Evolutionary conservation across 2,888 invertebrate genomes (phyloP).

Genomic region (Anaspis maculata): DNA sequence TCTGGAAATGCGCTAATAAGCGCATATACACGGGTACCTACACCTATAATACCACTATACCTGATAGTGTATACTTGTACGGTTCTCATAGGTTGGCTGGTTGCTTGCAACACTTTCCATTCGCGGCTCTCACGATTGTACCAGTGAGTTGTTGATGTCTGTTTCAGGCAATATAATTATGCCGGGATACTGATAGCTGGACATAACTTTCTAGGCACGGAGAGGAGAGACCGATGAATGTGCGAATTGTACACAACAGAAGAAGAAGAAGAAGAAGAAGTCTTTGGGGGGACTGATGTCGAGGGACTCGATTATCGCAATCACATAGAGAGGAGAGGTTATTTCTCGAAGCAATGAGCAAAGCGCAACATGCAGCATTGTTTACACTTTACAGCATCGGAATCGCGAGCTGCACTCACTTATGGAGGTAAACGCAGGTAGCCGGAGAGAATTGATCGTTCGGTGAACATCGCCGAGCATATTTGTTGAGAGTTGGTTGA

Average conservation of each 20-base stretch:
- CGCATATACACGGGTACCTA: conserved; percentile 4
- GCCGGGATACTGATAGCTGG: conserved; percentile 25
- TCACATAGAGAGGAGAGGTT: no score
- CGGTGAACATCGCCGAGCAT: no score
- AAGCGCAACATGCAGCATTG: no score
- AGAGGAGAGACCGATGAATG: conserved; percentile 10
- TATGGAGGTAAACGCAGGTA: no score
- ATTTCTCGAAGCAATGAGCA: no score
- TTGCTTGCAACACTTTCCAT: conserved; percentile 21
- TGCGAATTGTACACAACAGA: conserved; percentile 11
- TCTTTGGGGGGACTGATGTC: neutral
- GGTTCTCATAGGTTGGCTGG: conserved; percentile 20
- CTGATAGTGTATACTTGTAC: no score
- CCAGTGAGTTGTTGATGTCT: conserved; percentile 24
- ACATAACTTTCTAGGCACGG: conserved; percentile 27
- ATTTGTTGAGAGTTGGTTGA: conserved; percentile 8
- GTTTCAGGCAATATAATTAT: conserved; percentile 26
- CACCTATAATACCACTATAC: no score
- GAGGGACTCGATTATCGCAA: neutral
- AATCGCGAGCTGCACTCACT: no score
- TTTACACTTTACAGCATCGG: no score
- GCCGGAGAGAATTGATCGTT: no score
- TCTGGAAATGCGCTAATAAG: conserved; percentile 11
- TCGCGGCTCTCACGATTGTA: conserved; percentile 24
- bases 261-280: neutral